Conservation (phyloP, 2,888 invertebrate species). For the Anoplius nigerrimus region DNA sequence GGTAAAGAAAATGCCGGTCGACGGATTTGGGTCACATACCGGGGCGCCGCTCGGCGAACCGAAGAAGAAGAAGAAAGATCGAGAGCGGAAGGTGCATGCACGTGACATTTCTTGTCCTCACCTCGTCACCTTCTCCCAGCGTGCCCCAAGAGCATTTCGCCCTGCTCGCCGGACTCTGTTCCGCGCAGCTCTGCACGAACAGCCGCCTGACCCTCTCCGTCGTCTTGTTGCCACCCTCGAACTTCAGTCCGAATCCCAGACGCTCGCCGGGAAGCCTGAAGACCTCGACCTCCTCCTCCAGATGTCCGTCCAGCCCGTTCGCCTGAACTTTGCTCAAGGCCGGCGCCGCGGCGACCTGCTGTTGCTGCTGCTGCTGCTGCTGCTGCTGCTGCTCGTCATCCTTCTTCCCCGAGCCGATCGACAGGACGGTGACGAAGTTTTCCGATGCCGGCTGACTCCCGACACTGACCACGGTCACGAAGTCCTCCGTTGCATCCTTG, state of each 20-base stretch:
- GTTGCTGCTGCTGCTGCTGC: too few relatives aligned
- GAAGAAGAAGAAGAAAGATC: background rate
- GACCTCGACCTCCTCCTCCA: constrained; percentile 86
- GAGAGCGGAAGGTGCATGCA: background rate
- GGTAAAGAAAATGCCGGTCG: too few relatives aligned
- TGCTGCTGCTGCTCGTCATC: constrained; percentile 58
- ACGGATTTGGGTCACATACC: too few relatives aligned
- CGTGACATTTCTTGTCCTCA: constrained; percentile 29
- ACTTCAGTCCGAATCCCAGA: constrained; percentile 92
- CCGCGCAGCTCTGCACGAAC: constrained; percentile 92
- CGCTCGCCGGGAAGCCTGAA: constrained; percentile 92
- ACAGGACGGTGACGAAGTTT: constrained; percentile 80
- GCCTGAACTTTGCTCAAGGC: background rate
- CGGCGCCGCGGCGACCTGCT: background rate
- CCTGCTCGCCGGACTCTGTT: constrained; percentile 91
- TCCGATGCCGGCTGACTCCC: constrained; percentile 60
- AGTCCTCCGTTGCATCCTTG: constrained; percentile 66
- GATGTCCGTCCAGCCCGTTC: constrained; percentile 66
- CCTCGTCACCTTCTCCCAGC: constrained; percentile 90
- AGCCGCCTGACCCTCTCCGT: constrained; percentile 87
- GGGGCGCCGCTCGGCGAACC: background rate
- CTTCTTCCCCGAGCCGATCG: constrained; percentile 76
- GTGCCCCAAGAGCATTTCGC: constrained; percentile 89
- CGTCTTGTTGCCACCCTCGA: constrained; percentile 92
- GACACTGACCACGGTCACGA: constrained; percentile 80